Conservation (phyloP, 64 coral and sea anemone species). For the Montipora foliosa region DNA sequence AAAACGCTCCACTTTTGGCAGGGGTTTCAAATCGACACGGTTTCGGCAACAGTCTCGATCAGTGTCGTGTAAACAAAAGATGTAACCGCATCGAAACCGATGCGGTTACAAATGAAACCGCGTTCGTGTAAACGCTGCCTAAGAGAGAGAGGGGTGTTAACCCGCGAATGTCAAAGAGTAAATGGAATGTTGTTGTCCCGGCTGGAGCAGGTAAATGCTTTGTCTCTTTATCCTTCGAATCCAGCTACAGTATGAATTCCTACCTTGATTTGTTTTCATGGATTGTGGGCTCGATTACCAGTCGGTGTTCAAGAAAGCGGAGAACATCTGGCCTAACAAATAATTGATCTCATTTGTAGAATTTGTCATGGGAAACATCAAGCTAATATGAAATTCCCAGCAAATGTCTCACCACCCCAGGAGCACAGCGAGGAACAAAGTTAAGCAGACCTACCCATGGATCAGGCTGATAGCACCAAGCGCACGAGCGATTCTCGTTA, state of each 20-base stretch:
- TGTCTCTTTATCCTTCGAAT: background rate
- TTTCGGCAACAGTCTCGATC: no score
- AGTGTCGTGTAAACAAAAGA: no score
- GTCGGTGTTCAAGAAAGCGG: background rate
- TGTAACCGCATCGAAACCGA: no score
- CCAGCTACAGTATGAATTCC: background rate
- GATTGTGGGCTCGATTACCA: background rate
- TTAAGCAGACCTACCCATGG: slow-evolving; percentile 1
- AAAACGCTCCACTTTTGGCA: no score
- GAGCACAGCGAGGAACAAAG: background rate
- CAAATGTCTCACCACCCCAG: background rate
- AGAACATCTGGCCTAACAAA: background rate
- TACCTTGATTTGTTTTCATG: background rate
- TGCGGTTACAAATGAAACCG: no score
- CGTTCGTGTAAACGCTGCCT: no score
- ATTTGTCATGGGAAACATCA: background rate
- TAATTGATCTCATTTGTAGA: slow-evolving; percentile 3
- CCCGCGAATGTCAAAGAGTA: background rate
- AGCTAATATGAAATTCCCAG: background rate
- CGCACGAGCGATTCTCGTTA: background rate
- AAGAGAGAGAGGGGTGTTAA: background rate
- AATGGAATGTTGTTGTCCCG: background rate
- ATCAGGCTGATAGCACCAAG: background rate
- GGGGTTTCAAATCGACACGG: no score
- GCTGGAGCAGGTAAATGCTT: background rate